A percentile compares a stretch with the other conserved stretches of the same genome.
These are phyloP conservation scores for Trypoxylus dichotomus DNA, from an alignment of 1,140 invertebrate species.

Conservation along the genomic window DNA sequence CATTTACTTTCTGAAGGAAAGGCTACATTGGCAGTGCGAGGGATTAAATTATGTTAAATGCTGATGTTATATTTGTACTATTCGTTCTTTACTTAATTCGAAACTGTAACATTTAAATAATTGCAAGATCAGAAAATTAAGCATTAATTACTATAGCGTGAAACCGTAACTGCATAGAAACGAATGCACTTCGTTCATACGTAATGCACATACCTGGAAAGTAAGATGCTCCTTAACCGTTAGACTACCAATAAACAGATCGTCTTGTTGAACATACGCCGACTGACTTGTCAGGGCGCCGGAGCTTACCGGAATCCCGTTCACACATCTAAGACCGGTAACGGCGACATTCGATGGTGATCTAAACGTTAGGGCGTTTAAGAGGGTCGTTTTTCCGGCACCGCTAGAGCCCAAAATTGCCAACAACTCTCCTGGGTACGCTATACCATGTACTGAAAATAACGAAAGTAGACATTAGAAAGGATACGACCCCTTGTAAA, in stretches of 20 bases:
- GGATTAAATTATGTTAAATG: no score
- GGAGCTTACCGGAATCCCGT: slow-evolving; percentile 68
- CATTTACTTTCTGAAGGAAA: no score
- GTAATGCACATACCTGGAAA: slow-evolving; percentile 68
- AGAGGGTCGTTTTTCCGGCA: slow-evolving; percentile 92
- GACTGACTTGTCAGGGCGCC: slow-evolving; percentile 75
- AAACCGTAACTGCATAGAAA: no score
- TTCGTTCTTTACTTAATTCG: no score
- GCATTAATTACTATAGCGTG: no score
- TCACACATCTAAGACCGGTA: slow-evolving; percentile 71
- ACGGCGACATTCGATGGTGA: slow-evolving; percentile 67
- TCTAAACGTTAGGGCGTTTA: slow-evolving; percentile 87
- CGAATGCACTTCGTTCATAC: background rate
- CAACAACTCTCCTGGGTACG: slow-evolving; percentile 85
- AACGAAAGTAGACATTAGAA: background rate
- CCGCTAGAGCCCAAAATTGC: slow-evolving; percentile 94
- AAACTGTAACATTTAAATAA: no score
- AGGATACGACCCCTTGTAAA: background rate
- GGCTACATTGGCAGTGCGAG: no score
- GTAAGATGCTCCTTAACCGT: slow-evolving; percentile 88
- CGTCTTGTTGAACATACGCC: slow-evolving; percentile 95
- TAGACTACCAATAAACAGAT: slow-evolving; percentile 91
- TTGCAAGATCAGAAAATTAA: no score
- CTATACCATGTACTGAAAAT: slow-evolving; percentile 78
- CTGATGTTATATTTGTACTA: no score